Evolutionary conservation across 2,888 invertebrate genomes (phyloP).

Genomic region (Conus canariensis): DNA sequence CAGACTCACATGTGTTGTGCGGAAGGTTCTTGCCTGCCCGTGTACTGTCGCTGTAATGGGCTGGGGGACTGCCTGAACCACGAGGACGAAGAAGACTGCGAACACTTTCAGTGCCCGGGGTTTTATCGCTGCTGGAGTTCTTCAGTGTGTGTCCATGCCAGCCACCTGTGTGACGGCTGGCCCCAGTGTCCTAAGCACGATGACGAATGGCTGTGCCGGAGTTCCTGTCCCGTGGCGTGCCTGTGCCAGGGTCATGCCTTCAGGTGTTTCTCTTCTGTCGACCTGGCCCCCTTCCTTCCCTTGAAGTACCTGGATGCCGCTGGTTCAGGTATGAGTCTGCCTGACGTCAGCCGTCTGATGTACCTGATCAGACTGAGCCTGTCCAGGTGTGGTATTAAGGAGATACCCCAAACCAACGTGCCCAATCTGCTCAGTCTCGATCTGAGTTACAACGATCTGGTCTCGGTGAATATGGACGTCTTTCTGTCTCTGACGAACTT

Average conservation of each 20-base stretch:
- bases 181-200: conserved; percentile 49
- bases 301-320: conserved; percentile 26
- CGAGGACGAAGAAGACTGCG: conserved; percentile 43
- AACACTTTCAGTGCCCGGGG: conserved; percentile 27
- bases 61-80: conserved; percentile 40
- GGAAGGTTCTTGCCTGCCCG: conserved; percentile 44
- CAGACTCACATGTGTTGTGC: conserved; percentile 38
- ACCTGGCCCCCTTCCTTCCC: background rate
- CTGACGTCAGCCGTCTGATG: background rate
- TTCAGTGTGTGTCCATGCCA: conserved; percentile 40
- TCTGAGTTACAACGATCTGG: conserved; percentile 37
- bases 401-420: background rate
- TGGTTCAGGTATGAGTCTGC: background rate
- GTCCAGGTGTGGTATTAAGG: conserved; percentile 1
- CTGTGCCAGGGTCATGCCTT: conserved; percentile 42
- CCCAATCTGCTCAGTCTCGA: conserved; percentile 38
- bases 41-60: conserved; percentile 48
- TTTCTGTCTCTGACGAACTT: conserved; percentile 37
- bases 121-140: conserved; percentile 43
- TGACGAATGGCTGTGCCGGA: conserved; percentile 43
- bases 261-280: background rate
- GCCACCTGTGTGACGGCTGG: conserved; percentile 47
- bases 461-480: background rate
- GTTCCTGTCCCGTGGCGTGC: conserved; percentile 38
- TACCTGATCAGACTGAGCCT: conserved; percentile 36